Evolutionary conservation across 2,888 invertebrate species (phyloP), one percentile per base, ranked within the genome.

Genomic region (Stenurella melanura): DNA sequence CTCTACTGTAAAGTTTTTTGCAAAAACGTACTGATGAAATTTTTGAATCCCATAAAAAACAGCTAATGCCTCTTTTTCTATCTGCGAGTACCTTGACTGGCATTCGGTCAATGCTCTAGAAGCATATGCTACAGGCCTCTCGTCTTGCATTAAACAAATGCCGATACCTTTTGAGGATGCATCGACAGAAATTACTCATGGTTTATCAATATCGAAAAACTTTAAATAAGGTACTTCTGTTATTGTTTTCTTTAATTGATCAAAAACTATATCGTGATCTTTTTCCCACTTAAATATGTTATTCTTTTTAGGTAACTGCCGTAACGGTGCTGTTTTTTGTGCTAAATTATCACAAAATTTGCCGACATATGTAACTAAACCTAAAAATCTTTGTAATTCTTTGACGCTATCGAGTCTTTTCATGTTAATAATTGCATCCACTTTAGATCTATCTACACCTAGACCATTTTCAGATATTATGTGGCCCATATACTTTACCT

Each of bases 1-100:
- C 66, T 86, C 78, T 2, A 87, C 83, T 12, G 63, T 68, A 7
- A 85, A 66, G 12, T 63, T 66, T 56, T 79, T 42, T 12, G 80
- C 84, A 72, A 75, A 86, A n/a, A 83, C 76, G 77, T 83, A 85
- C 71, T 81, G 76, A 64, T 83, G 82, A 73, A 82, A 81, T 57
- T 74, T 58, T 10, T 26, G 21, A 5, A 26, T 21, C 11, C 15
- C 60, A 26, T 26, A 60, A 12, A 19, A 60, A 60, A 60, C 26
- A 12, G 26, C 60, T 4, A 60, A 12, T 15, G 21, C n/a, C 12
- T 60, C 60, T 21, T 60, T 60, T n/a, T 60, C 26, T n/a, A 60
- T 26, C 3, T 26, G 26, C 1, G 26, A 21, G n/a, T 60, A 60
- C 1, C n/a, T 60, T 60, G 12, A 1, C n/a, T 60, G 26, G 15